Evolutionary conservation across 2,888 invertebrate genomes (phyloP), one percentile per base, ranked within the genome.

Genomic region (Trachelus troglodyta): DNA sequence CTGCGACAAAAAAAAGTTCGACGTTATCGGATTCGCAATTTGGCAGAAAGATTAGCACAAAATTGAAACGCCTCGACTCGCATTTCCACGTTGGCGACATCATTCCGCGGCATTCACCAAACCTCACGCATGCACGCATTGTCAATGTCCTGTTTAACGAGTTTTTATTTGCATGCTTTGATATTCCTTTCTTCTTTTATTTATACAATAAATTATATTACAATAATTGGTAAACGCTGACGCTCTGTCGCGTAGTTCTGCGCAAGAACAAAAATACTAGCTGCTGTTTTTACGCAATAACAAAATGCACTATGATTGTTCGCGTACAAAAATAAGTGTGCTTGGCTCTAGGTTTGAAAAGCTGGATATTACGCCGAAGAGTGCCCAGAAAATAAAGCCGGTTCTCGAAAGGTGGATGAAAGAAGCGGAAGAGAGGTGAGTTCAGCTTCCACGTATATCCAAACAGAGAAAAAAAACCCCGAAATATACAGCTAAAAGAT

Each of bases 331-430:
- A 23, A 23, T 56, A 56, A 56, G 56, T 93, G 91, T 92, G 93
- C 92, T 93, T 93, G 92, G 92, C 93, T 93, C 91, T 93, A 98
- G 98, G 96, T 99, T 99, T 95, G 99, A 99, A 94, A 99, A 99
- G 94, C 94, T 99, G 93, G 99, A 99, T 94, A 99, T 99, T 90
- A 99, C 99, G 90, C 99, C 99, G 92, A 98, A 99, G 94, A 98
- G 98, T 94, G 99, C 99, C 90, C 98, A 98, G 94, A 99, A 99
- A 95, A 99, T 99, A 92, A 98, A 98, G 93, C 99, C 99, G 86
- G 99, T 99, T 88, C 94, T 99, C 91, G 99, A 99, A 93, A 95
- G 97, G 93, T 99, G 99, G 99, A 98, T 99, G 98, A 97, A 97
- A 92, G 98, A 99, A 93, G 98, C 98, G 77, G 98, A 99, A 94